These are phyloP conservation scores for Xestoiulus laeticollis DNA, from an alignment of 2,888 invertebrate genomes.

Conservation along the genomic window DNA sequence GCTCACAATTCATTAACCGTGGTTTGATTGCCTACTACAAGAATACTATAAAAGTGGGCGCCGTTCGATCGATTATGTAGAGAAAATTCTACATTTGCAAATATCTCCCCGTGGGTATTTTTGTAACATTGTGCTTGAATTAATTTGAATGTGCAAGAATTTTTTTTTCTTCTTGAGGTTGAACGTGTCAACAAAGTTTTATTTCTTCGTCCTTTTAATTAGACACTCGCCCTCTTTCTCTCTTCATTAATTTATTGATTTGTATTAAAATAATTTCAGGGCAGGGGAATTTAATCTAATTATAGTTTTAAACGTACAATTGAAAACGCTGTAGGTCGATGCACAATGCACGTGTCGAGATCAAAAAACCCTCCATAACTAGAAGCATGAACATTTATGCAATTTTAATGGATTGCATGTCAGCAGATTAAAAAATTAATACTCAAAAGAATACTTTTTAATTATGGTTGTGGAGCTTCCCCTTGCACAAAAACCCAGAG, in stretches of 20 bases:
- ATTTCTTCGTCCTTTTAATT: background rate
- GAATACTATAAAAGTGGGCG: no score
- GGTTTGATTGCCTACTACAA: no score
- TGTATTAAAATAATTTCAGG: constrained; percentile 34
- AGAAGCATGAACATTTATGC: background rate
- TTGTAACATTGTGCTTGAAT: background rate
- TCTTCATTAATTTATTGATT: constrained; percentile 28
- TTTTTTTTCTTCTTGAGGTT: background rate
- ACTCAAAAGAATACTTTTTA: constrained; percentile 40
- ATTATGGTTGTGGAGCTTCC: background rate
- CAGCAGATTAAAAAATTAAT: constrained; percentile 38
- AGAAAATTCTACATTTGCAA: background rate
- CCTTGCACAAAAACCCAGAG: background rate
- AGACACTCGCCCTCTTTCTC: background rate
- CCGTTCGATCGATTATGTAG: background rate
- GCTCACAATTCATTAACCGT: no score
- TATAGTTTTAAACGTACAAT: constrained; percentile 31
- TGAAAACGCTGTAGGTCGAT: constrained; percentile 7
- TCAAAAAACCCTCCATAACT: background rate
- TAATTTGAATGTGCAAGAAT: background rate
- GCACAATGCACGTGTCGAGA: background rate
- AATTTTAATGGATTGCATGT: constrained; percentile 31
- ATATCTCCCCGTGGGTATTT: background rate
- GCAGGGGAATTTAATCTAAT: constrained; percentile 31
- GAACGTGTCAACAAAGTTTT: background rate